Conservation (phyloP, 2,797 vertebrate genomes). For the Okamejei kenojei region DNA sequence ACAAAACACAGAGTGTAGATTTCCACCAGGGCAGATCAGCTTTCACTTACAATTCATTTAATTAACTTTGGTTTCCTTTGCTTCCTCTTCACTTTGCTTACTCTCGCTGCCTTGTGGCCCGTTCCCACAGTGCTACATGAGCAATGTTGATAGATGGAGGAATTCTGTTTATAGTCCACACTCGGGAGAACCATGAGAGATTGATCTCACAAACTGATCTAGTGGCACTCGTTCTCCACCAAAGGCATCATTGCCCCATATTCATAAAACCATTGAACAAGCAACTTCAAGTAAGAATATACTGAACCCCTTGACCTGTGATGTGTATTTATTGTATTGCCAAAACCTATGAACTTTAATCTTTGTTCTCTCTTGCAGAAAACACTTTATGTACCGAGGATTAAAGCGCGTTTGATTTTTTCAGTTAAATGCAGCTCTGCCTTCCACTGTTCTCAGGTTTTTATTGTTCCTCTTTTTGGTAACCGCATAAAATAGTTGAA, state of each 20-base stretch:
- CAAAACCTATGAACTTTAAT: background rate
- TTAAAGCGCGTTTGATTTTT: background rate
- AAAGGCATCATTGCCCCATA: background rate
- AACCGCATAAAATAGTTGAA: background rate
- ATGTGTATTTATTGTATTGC: background rate
- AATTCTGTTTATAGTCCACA: slow-evolving; percentile 26
- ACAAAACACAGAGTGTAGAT: slow-evolving; percentile 36
- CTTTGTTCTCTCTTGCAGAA: background rate
- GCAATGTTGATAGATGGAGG: slow-evolving; percentile 31
- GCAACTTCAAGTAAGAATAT: background rate
- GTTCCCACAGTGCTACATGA: slow-evolving; percentile 31
- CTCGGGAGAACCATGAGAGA: background rate
- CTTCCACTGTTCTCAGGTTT: background rate
- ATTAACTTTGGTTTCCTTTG: slow-evolving; percentile 31
- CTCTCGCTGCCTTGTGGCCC: background rate
- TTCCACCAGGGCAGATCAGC: slow-evolving; percentile 17
- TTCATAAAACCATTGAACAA: background rate
- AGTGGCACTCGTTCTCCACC: background rate
- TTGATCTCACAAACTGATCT: background rate
- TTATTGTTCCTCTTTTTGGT: background rate
- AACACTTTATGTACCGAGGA: background rate
- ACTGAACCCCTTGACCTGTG: background rate
- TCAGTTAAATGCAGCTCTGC: background rate
- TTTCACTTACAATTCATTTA: slow-evolving; percentile 37
- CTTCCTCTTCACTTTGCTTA: slow-evolving; percentile 18